phyloP scores from a whole-genome alignment of 2,888 invertebrate species.

The Tipula vernalis region DNA sequence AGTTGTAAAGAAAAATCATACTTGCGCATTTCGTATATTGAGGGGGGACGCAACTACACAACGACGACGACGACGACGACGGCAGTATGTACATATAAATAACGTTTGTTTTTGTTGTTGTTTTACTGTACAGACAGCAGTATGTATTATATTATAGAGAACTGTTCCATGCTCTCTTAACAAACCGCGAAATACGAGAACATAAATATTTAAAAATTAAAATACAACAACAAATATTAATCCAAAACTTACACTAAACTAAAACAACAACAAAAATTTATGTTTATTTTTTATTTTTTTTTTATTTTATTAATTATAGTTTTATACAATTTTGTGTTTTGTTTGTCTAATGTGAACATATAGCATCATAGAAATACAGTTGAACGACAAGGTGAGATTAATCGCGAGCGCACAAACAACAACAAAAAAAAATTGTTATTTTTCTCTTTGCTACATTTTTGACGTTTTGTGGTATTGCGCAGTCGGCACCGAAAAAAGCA shows the following conservation, averaged over 20 bases:
- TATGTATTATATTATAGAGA: neutral
- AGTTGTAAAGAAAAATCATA: neutral
- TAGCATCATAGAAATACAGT: neutral
- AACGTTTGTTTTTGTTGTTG: neutral
- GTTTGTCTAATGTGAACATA: neutral
- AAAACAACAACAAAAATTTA: neutral
- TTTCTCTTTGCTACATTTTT: no score
- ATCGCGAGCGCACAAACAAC: no score
- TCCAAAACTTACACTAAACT: neutral
- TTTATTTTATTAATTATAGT: neutral
- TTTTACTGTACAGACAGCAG: neutral
- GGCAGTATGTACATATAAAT: neutral
- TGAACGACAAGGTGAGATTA: neutral
- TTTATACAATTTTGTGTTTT: neutral
- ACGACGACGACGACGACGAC: neutral
- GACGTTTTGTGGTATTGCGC: no score
- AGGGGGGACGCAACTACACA: neutral
- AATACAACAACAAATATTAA: neutral
- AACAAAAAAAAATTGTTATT: neutral
- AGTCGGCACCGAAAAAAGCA: no score
- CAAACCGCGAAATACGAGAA: neutral
- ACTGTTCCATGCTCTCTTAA: neutral
- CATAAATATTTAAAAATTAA: neutral
- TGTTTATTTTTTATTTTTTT: neutral
- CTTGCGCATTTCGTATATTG: neutral